These are phyloP conservation scores for Semotilus atromaculatus DNA, from an alignment of 2,797 vertebrate genomes.

Conservation along the genomic window DNA sequence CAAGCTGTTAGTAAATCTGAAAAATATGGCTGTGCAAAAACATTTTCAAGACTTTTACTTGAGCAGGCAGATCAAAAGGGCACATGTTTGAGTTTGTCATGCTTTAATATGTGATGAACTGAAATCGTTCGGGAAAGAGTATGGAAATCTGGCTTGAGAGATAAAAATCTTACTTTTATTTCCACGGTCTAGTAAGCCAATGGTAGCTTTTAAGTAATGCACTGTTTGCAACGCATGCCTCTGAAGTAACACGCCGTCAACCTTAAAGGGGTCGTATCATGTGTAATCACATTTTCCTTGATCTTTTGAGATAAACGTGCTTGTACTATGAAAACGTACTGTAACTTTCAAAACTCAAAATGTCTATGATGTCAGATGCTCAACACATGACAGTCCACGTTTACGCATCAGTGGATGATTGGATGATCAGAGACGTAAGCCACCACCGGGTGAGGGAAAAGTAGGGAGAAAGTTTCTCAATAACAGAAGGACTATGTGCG, in stretches of 20 bases:
- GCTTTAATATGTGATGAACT: constrained; percentile 13
- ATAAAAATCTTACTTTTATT: constrained; percentile 37
- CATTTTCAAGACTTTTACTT: background rate
- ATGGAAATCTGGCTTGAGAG: background rate
- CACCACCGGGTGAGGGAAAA: background rate
- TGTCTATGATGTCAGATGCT: background rate
- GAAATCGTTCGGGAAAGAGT: background rate
- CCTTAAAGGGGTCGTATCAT: constrained; percentile 23
- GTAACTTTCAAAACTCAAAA: background rate
- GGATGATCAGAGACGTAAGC: background rate
- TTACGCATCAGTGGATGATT: background rate
- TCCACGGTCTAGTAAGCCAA: constrained; percentile 12
- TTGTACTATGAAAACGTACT: background rate
- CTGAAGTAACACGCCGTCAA: constrained; percentile 23
- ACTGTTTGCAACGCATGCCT: constrained; percentile 13
- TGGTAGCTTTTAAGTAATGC: constrained; percentile 24
- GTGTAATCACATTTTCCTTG: constrained; percentile 2
- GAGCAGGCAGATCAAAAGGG: background rate
- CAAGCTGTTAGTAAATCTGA: background rate
- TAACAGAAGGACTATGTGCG: background rate
- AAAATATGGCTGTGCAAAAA: background rate
- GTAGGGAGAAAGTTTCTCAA: background rate
- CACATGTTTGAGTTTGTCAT: background rate
- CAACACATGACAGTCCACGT: background rate
- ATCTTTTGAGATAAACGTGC: background rate